Percentiles rank a stretch among this genome's conserved stretches.
Conservation (phyloP, 2,797 vertebrate species). For the Argya squamiceps region DNA sequence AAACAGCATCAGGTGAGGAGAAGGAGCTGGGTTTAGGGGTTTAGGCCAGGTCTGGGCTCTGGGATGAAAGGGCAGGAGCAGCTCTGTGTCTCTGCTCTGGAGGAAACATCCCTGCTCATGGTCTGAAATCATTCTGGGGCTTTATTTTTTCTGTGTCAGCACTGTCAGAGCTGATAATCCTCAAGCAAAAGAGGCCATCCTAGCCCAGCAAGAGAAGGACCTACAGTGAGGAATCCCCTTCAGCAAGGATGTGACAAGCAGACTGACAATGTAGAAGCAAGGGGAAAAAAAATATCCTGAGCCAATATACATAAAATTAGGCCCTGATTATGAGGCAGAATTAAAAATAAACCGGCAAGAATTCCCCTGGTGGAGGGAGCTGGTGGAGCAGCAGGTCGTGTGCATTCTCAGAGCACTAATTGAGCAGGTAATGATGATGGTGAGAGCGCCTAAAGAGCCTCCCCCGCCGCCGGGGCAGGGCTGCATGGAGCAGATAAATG, state of each 20-base stretch:
- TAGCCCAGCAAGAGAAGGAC: conserved; percentile 7
- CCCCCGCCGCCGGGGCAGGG: neutral
- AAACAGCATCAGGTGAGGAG: neutral
- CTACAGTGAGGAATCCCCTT: conserved; percentile 64
- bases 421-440: conserved; percentile 15
- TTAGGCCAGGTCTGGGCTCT: neutral
- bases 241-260: conserved; percentile 65
- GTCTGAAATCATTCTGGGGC: conserved; percentile 41
- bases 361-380: neutral
- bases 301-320: neutral
- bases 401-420: neutral
- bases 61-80: neutral
- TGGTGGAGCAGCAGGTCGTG: neutral
- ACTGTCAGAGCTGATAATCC: conserved; percentile 60
- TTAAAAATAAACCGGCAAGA: neutral
- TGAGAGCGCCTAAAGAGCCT: neutral
- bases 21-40: neutral
- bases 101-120: conserved; percentile 17
- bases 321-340: conserved; percentile 8
- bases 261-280: conserved; percentile 24
- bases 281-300: neutral
- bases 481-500: neutral
- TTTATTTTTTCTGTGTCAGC: conserved; percentile 71
- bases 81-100: neutral
- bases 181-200: conserved; percentile 64